Evolutionary conservation across 2,113 vertebrate species (phyloP), one percentile per base, ranked within the genome.

Genomic region (Spilogale gracilis): DNA sequence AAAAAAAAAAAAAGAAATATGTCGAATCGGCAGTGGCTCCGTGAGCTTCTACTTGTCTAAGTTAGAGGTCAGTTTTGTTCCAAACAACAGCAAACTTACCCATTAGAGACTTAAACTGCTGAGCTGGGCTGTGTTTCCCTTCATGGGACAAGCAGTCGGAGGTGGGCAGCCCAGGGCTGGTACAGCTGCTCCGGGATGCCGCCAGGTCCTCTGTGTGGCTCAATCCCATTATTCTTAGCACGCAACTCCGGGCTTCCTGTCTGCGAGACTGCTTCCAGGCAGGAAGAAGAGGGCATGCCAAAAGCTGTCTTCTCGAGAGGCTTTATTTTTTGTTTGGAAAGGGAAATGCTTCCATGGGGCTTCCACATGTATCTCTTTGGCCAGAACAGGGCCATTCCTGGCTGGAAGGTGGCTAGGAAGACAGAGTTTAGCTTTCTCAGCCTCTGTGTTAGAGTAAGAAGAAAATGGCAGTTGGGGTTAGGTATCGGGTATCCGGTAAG

Each of bases 1-100:
- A n/a, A n/a, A n/a, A n/a, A n/a, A n/a, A 71, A 90, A 45, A 60
- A 95, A 87, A 96, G 73, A 92, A 94, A 86, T 52, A 78, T n/a
- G 23, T 20, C 4, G 23, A 67, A 17, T 45, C 48, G 76, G 80
- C 11, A 14, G 21, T 82, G 63, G 83, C 54, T 84, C 60, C 20
- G 0, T 58, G 78, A 54, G 69, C 30, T 93, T 52, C 65, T 56
- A 50, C 9, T 83, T 87, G 50, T n/a, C 23, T 67, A 88, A 86
- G 45, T 65, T 76, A 93, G 86, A 78, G 85, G 27, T 65, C 43
- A 32, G 4, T 79, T 97, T 76, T 91, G 17, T 45, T 48, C 13
- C 1, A 52, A 86, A 48, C 43, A 81, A 60, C 20, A 92, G 76
- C 56, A 94, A 88, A 76, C 14, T 43, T 76, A 85, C 27, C 32